Conservation (phyloP, 2,113 vertebrate species). For the Colossoma macropomum region DNA sequence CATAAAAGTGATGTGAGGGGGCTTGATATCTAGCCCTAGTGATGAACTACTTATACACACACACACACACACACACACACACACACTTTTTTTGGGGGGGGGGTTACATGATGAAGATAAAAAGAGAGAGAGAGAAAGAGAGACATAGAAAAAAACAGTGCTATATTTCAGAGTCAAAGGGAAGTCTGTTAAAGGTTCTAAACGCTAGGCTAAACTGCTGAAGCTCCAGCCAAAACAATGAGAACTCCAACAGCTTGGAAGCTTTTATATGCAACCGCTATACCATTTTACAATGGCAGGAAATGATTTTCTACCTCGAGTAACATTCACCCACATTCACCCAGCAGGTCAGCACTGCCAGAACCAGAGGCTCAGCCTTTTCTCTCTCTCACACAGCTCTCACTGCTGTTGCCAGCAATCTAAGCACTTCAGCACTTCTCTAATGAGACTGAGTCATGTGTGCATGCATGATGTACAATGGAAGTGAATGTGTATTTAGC, state of each 20-base stretch:
- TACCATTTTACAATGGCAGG: constrained; percentile 47
- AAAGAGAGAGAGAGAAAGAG: background rate
- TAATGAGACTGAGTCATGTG: constrained; percentile 13
- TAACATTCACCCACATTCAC: constrained; percentile 26
- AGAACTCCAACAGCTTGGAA: constrained; percentile 32
- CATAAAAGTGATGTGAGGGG: too few species aligned
- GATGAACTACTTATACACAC: too few species aligned
- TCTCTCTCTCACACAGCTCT: background rate
- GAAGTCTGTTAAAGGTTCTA: constrained; percentile 50
- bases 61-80: too few species aligned
- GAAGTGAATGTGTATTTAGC: background rate
- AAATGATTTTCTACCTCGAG: constrained; percentile 40
- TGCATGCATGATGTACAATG: background rate
- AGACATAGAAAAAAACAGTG: background rate
- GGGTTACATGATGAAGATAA: background rate
- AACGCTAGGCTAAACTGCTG: background rate
- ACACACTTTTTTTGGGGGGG: too few species aligned
- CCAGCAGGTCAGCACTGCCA: constrained; percentile 11
- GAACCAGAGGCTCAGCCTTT: background rate
- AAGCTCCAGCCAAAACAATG: constrained; percentile 41
- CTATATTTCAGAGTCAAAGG: background rate
- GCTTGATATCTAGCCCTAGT: too few species aligned
- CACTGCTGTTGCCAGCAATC: background rate
- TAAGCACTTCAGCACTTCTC: background rate
- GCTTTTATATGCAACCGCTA: constrained; percentile 9